phyloP scores from a whole-genome alignment of 2,797 vertebrate genomes.

The Myotis myotis region DNA sequence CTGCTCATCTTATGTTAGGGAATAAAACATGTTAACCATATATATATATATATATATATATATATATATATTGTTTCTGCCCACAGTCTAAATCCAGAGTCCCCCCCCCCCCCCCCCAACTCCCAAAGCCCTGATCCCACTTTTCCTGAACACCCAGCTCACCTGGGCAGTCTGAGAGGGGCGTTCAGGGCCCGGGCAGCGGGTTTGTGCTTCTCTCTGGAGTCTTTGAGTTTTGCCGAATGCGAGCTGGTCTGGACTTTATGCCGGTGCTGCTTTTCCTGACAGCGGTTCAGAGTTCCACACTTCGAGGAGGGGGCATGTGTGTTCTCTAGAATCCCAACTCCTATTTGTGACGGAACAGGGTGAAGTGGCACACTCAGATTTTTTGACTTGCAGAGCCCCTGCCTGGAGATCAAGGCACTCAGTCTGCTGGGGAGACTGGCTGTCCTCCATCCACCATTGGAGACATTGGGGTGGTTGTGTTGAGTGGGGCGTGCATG shows the following conservation, averaged over 20 bases:
- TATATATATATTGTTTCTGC: too few species aligned
- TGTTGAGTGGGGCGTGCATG: accelerated
- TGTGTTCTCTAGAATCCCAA: not conserved
- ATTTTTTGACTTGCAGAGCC: accelerated
- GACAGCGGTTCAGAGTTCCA: not conserved
- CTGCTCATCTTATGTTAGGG: not conserved
- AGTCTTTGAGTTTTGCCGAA: accelerated
- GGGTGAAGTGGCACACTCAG: not conserved
- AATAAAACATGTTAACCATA: too few species aligned
- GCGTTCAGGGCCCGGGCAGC: accelerated
- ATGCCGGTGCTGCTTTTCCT: accelerated
- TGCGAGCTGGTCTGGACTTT: accelerated
- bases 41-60: too few species aligned
- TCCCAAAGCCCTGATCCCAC: accelerated
- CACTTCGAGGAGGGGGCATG: accelerated
- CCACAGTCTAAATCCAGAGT: not conserved
- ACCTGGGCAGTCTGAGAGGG: too few species aligned
- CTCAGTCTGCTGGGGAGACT: not conserved
- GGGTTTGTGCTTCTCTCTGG: accelerated
- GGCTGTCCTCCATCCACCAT: accelerated
- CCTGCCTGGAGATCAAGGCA: not conserved
- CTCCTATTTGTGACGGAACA: not conserved
- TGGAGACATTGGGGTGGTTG: accelerated
- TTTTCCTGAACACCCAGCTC: not conserved
- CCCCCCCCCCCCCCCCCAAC: accelerated